Evolutionary conservation across 64 coral and sea anemone genomes (phyloP), one percentile per base, ranked within the genome.

Genomic region (Pachyseris speciosa): DNA sequence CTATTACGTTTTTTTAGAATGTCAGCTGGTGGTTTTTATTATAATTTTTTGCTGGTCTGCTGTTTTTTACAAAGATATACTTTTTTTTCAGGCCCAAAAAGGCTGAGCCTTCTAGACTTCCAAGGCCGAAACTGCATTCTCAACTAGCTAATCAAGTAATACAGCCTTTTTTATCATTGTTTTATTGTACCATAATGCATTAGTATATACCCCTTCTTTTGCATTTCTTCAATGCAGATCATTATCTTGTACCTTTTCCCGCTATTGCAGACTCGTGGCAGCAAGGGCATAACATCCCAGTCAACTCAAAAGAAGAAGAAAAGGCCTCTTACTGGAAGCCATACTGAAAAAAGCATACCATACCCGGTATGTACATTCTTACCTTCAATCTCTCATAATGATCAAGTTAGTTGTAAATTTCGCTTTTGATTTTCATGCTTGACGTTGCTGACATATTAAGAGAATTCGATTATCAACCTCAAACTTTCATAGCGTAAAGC

Each of bases 301-400:
- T 81, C 77, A 13, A 81, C 77, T 39, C 51, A 81, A 32, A 81
- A 41, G 44, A 77, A 32, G 75, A 81, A 81, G 25, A 81, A 40
- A 53, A 81, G 63, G 50, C 53, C 77, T 12, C 5, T 43, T 26
- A 24, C 50, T 1, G 32, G 63, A 37, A 22, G 34, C 5, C 36
- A 61, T 22, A 13, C 34, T 61, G 52, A 81, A 20, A 58, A 61
- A 58, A 13, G 34, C 20, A 10, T 81, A 9, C 31, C 19, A 7
- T 81, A 81, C 33, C 53, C 77, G 55, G 77, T 81, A 60, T 47
- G 44, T 51, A 9, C 30, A 17, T 16, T 47, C n/a, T n/a, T n/a
- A n/a, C 26, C 26, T 30, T 48, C 31, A 47, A 76, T 47, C 19
- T 51, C n/a, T 13, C 24, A 16, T 22, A 49, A 27, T 17, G 7